These are phyloP conservation scores for Panzeria rudis DNA, from an alignment of 2,888 invertebrate species.

Conservation along the genomic window DNA sequence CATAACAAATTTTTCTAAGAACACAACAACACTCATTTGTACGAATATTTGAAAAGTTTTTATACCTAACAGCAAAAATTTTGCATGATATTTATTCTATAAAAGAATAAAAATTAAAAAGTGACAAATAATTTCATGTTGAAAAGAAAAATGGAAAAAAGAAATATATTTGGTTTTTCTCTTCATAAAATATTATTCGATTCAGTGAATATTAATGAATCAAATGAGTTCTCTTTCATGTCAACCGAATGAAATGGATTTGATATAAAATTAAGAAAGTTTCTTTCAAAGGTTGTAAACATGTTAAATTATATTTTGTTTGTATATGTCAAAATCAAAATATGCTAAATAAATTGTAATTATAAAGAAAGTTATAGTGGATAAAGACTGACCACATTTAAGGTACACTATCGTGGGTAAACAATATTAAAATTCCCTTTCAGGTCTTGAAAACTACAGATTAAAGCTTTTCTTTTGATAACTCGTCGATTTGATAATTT, in stretches of 20 bases:
- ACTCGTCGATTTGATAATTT: too few relatives aligned
- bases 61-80: background rate
- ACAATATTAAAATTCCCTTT: too few relatives aligned
- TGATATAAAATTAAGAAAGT: background rate
- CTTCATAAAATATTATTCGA: slow-evolving; percentile 34
- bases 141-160: background rate
- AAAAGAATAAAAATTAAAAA: slow-evolving; percentile 10
- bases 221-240: background rate
- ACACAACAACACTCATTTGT: background rate
- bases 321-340: background rate
- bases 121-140: slow-evolving; percentile 17
- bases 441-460: too few relatives aligned
- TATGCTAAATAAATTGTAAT: background rate
- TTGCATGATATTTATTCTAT: background rate
- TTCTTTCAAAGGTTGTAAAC: background rate
- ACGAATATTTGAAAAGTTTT: background rate
- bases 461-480: too few relatives aligned
- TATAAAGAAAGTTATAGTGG: too few relatives aligned
- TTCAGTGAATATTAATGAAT: slow-evolving; percentile 58
- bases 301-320: too few relatives aligned
- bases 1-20: background rate
- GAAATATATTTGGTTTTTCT: background rate
- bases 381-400: too few relatives aligned
- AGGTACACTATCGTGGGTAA: too few relatives aligned
- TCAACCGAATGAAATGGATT: slow-evolving; percentile 7